Conservation (phyloP, 2,113 vertebrate genomes). For the Ornithorhynchus anatinus region DNA sequence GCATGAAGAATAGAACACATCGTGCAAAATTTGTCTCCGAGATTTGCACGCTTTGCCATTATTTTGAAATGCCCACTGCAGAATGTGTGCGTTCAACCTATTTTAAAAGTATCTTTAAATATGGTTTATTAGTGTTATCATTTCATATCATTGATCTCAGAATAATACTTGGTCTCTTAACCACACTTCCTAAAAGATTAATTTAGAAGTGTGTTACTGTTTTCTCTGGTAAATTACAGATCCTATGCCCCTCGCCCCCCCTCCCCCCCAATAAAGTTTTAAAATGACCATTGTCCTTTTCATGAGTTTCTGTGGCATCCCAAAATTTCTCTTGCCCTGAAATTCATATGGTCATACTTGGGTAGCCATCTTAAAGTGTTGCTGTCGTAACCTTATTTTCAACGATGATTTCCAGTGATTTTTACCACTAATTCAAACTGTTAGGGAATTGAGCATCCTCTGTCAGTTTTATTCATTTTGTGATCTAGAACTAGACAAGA, state of each 20-base stretch:
- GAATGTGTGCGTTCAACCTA: conserved; percentile 57
- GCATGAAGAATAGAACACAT: conserved; percentile 55
- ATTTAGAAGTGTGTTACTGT: conserved; percentile 32
- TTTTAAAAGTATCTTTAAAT: conserved; percentile 56
- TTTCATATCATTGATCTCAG: conserved; percentile 46
- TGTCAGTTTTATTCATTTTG: conserved; percentile 30
- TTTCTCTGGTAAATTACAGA: conserved; percentile 8
- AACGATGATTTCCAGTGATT: not conserved
- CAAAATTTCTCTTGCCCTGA: not conserved
- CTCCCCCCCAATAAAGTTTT: not conserved
- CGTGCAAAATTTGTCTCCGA: conserved; percentile 67
- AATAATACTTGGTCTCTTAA: conserved; percentile 48
- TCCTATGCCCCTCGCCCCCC: not conserved
- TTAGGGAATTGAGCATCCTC: conserved; percentile 1
- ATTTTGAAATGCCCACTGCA: conserved; percentile 55
- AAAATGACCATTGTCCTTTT: conserved; percentile 11
- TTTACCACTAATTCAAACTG: conserved; percentile 6
- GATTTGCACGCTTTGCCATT: conserved; percentile 56
- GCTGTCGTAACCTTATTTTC: conserved; percentile 3
- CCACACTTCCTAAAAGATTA: conserved; percentile 40
- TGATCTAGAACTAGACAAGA: conserved; percentile 14
- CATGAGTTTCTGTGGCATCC: not conserved
- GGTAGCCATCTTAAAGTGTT: not conserved
- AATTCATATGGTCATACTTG: not conserved
- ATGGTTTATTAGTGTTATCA: conserved; percentile 51